phyloP scores from a whole-genome alignment of 2,113 vertebrate species.

The Paradoxurus hermaphroditus region DNA sequence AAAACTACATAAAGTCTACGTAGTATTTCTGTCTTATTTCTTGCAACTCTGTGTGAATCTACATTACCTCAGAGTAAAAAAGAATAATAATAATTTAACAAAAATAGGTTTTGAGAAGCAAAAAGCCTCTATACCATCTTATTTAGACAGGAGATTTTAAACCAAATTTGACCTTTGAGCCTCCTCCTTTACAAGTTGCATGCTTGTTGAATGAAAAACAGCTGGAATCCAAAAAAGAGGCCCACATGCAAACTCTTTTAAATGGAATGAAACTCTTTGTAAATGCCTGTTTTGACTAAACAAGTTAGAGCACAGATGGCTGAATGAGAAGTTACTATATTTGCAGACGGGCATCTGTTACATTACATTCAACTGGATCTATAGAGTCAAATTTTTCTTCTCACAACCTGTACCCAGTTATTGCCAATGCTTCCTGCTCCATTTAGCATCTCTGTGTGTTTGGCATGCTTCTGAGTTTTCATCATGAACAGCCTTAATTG shows the following conservation, averaged over 20 bases:
- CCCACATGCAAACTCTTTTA: background rate
- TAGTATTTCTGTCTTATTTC: background rate
- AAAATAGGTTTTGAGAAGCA: background rate
- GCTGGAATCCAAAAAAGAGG: background rate
- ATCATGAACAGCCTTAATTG: background rate
- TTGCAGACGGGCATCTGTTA: constrained; percentile 28
- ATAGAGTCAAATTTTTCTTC: background rate
- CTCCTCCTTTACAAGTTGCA: background rate
- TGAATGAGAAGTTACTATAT: constrained; percentile 4
- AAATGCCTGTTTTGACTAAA: constrained; percentile 20
- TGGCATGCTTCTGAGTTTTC: background rate
- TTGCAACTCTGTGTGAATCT: background rate
- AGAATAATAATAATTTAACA: background rate
- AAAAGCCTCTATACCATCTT: background rate
- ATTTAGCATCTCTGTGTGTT: background rate
- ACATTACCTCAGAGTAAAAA: background rate
- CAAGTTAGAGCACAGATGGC: constrained; percentile 41
- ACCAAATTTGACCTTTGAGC: background rate
- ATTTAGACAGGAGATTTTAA: background rate
- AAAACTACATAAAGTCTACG: background rate
- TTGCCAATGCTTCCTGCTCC: background rate
- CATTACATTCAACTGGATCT: background rate
- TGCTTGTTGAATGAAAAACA: background rate
- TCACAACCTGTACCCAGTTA: background rate
- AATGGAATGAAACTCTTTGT: background rate